Evolutionary conservation across 2,888 invertebrate genomes (phyloP), one percentile per base, ranked within the genome.

Genomic region (Hypselothyrea guttata): DNA sequence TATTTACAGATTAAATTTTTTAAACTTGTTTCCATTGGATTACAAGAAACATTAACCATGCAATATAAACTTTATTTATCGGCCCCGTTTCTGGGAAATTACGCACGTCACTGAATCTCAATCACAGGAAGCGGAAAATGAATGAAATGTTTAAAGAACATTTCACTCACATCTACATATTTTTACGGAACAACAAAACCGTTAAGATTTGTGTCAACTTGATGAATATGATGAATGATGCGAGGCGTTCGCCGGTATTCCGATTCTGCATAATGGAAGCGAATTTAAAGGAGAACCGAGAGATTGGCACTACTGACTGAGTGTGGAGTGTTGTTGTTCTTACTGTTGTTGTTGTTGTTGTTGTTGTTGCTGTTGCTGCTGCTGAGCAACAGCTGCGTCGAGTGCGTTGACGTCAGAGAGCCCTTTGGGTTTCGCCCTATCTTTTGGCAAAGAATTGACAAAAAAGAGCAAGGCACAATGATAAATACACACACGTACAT

Each of bases 111-210:
- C 22, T 59, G 63, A 59, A 79, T 79, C 37, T 51, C 55, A 79
- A 83, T 56, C 47, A 59, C 76, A 74, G 76, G 76, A 82, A 78
- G 54, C 64, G 61, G 63, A 48, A 74, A 82, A 69, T 71, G 58
- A 77, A 82, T 78, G 75, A 67, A 77, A 71, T 65, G 72, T 63
- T 63, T 54, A 82, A 72, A 42, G 13, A 33, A 52, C 33, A 54
- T 38, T 64, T 60, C 46, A 22, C n/a, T 34, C 30, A 67, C 55
- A 53, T 64, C 33, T 48, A 41, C 52, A 52, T 22, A 49, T 37
- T 44, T 67, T 51, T 37, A 16, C 34, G 18, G 42, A 37, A 16
- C 2, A 7, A 12, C 18, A 38, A 38, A 46, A 12, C 13, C 27
- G 38, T 40, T 9, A 18, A 37, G 57, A 74, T 64, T 55, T 81